These are phyloP conservation scores for Telmatochromis sp. DNA, from an alignment of 2,113 vertebrate species.

Conservation along the genomic window DNA sequence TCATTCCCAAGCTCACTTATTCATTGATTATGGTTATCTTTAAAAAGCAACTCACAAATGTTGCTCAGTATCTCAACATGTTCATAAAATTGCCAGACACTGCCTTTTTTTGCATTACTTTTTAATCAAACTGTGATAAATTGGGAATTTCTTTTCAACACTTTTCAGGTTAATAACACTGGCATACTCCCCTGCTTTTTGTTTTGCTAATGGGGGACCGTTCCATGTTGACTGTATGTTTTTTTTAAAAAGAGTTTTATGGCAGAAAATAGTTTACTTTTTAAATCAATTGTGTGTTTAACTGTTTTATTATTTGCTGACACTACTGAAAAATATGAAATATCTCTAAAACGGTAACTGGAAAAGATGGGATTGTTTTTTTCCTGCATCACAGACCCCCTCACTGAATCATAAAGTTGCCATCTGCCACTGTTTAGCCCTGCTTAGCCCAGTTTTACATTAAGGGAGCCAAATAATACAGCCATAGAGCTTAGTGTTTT, in stretches of 20 bases:
- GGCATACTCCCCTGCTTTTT: not conserved
- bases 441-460: slow-evolving; percentile 50
- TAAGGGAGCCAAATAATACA: not conserved
- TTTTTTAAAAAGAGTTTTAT: not conserved
- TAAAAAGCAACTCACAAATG: not conserved
- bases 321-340: not conserved
- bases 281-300: not conserved
- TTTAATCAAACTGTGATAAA: not conserved
- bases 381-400: not conserved
- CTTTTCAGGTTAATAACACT: not conserved
- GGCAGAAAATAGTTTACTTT: not conserved
- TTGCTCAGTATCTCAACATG: not conserved
- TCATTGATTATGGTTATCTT: not conserved
- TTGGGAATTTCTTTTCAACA: not conserved
- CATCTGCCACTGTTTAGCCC: slow-evolving; percentile 49
- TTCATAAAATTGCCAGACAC: not conserved
- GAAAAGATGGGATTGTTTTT: not conserved
- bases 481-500: not conserved
- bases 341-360: not conserved
- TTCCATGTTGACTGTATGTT: not conserved
- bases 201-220: not conserved
- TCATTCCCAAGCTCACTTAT: not conserved
- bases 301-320: not conserved
- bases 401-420: not conserved
- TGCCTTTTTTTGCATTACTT: not conserved